A percentile compares a stretch with the other conserved stretches of the same genome.
These are phyloP conservation scores for Eolophus roseicapilla DNA, from an alignment of 2,113 vertebrate species.

Conservation along the genomic window DNA sequence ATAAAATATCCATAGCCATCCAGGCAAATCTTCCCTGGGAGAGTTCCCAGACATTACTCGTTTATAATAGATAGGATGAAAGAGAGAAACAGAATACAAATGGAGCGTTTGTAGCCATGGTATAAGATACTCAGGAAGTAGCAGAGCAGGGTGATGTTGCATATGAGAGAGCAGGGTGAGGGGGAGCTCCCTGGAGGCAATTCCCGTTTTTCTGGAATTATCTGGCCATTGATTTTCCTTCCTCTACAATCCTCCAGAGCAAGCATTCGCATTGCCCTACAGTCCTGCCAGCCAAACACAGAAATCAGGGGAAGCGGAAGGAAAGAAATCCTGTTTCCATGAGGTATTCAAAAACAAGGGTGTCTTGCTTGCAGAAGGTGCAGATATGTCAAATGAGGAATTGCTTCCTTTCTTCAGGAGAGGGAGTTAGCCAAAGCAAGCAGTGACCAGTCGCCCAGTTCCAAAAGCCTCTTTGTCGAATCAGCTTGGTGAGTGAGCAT, in stretches of 20 bases:
- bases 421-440: not conserved
- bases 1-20: slow-evolving; percentile 72
- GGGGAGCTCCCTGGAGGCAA: slow-evolving; percentile 38
- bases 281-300: not conserved
- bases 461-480: not conserved
- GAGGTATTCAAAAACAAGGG: not conserved
- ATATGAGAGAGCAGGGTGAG: slow-evolving; percentile 26
- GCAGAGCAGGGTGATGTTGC: slow-evolving; percentile 44
- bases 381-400: not conserved
- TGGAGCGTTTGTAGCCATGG: slow-evolving; percentile 43
- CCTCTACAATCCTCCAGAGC: not conserved
- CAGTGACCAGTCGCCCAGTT: not conserved
- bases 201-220: not conserved
- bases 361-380: accelerated
- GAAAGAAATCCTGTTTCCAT: not conserved
- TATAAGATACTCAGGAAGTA: slow-evolving; percentile 68
- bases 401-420: not conserved
- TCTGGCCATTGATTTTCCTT: slow-evolving; percentile 20
- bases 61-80: slow-evolving; percentile 75
- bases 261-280: not conserved
- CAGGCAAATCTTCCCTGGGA: slow-evolving; percentile 73
- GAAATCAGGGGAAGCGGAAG: not conserved
- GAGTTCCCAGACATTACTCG: slow-evolving; percentile 67
- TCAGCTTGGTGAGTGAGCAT: not conserved
- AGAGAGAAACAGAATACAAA: slow-evolving; percentile 70